These are phyloP conservation scores for Melolontha melolontha DNA, from an alignment of 2,888 invertebrate species.

Conservation along the genomic window DNA sequence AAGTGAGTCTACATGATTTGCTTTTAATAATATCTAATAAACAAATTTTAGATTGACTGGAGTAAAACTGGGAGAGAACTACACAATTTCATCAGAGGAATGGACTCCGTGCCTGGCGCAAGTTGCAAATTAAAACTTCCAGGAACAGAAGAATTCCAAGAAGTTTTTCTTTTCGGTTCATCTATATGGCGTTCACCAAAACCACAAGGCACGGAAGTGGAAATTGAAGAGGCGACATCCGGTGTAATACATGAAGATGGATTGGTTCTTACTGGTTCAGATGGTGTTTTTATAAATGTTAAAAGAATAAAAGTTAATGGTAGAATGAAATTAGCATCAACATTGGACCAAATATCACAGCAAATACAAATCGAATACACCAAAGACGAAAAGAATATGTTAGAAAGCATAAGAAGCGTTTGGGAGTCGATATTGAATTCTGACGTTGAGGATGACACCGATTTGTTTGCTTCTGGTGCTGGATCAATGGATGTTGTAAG, in stretches of 20 bases:
- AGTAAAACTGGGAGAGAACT: slow-evolving; percentile 77
- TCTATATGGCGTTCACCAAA: slow-evolving; percentile 73
- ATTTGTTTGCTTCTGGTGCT: slow-evolving; percentile 96
- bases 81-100: slow-evolving; percentile 93
- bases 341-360: slow-evolving; percentile 77
- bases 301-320: slow-evolving; percentile 61
- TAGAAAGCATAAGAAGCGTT: slow-evolving; percentile 74
- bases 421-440: slow-evolving; percentile 89
- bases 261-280: slow-evolving; percentile 82
- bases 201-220: slow-evolving; percentile 71
- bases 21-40: not conserved
- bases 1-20: slow-evolving; percentile 63
- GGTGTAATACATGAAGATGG: slow-evolving; percentile 84
- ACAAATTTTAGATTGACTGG: slow-evolving; percentile 73
- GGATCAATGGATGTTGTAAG: slow-evolving; percentile 97
- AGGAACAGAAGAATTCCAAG: slow-evolving; percentile 68
- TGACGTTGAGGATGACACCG: slow-evolving; percentile 81
- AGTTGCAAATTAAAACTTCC: slow-evolving; percentile 66
- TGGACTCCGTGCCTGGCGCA: slow-evolving; percentile 96
- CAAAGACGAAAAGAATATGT: slow-evolving; percentile 78
- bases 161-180: slow-evolving; percentile 85
- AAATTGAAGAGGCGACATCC: slow-evolving; percentile 72
- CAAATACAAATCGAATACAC: slow-evolving; percentile 73
- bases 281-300: slow-evolving; percentile 77
- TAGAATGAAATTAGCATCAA: slow-evolving; percentile 85